A percentile compares a stretch with the other conserved stretches of the same genome.
Evolutionary conservation across 1,140 invertebrate genomes (phyloP).

Genomic region (Drosophila lacteicornis): DNA sequence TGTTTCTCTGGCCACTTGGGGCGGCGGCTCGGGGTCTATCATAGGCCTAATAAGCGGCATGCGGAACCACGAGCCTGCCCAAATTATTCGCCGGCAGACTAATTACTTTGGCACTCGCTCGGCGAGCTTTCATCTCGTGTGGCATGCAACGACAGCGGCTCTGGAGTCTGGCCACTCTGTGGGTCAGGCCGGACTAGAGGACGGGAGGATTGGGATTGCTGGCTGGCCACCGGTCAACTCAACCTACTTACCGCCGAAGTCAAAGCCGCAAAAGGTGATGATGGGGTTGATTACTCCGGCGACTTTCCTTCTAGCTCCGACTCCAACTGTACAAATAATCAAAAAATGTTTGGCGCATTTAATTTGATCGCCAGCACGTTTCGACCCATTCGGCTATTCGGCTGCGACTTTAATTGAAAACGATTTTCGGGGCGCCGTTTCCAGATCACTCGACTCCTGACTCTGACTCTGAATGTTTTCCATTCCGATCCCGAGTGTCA

Average conservation of each 20-base stretch:
- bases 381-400: conserved; percentile 35
- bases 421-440: conserved; percentile 71
- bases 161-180: conserved; percentile 36
- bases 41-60: conserved; percentile 76
- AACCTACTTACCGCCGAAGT: conserved; percentile 64
- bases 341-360: conserved; percentile 77
- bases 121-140: conserved; percentile 77
- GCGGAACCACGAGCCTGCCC: conserved; percentile 76
- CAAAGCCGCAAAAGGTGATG: conserved; percentile 77
- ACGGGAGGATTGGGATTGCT: conserved; percentile 31
- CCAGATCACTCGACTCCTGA: conserved; percentile 31
- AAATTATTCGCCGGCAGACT: conserved; percentile 76
- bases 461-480: conserved; percentile 16
- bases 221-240: conserved; percentile 57
- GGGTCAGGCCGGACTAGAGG: conserved; percentile 44
- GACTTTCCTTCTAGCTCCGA: conserved; percentile 77
- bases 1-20: conserved; percentile 9
- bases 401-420: conserved; percentile 73
- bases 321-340: conserved; percentile 75
- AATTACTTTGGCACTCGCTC: conserved; percentile 81
- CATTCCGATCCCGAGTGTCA: conserved; percentile 56
- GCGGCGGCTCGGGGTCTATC: conserved; percentile 48
- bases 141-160: conserved; percentile 57
- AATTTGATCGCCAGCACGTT: conserved; percentile 81
- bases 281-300: conserved; percentile 79